Evolutionary conservation across 2,797 vertebrate species (phyloP).

Genomic region (Tinamus major): DNA sequence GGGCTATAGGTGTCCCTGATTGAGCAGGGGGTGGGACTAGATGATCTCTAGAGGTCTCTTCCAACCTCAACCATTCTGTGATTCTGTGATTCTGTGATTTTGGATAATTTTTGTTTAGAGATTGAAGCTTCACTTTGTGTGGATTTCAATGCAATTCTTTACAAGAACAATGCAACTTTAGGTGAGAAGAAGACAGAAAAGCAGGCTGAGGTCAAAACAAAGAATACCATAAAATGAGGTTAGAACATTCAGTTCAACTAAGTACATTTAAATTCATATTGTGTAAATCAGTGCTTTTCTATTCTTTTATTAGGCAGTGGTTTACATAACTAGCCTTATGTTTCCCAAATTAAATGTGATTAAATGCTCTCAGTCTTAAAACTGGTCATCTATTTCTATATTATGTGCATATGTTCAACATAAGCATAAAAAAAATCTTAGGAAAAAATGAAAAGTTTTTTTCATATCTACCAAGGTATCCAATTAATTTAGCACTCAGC

Average conservation of each 20-base stretch:
- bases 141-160: background rate
- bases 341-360: background rate
- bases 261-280: background rate
- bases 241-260: background rate
- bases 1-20: too few species aligned
- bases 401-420: background rate
- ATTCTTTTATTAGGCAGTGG: background rate
- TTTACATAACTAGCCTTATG: background rate
- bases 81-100: background rate
- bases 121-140: background rate
- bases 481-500: slow-evolving; percentile 10
- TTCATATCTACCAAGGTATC: background rate
- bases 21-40: too few species aligned
- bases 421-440: background rate
- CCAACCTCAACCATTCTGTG: too few species aligned
- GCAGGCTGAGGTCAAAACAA: background rate
- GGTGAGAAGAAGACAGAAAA: background rate
- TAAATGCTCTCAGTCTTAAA: background rate
- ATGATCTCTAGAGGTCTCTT: too few species aligned
- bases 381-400: background rate
- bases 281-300: background rate
- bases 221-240: background rate
- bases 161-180: background rate
- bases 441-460: background rate
- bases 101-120: background rate